These are phyloP conservation scores for Pseudomyrmex pallidus DNA, from an alignment of 1,140 invertebrate genomes.

Conservation along the genomic window DNA sequence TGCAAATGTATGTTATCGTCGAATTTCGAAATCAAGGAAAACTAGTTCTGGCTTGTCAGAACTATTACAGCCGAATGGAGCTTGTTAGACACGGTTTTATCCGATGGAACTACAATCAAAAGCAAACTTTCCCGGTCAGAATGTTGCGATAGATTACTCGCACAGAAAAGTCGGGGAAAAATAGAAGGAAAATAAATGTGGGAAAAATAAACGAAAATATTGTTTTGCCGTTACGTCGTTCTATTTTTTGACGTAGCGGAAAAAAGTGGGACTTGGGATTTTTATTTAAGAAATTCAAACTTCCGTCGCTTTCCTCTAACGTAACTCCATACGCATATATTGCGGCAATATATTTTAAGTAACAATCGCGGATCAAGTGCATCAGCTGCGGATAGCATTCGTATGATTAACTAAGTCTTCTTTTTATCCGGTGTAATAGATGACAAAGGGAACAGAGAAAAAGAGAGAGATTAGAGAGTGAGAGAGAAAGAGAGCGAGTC, in stretches of 20 bases:
- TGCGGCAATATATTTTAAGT: conserved; percentile 41
- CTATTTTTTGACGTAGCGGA: too few relatives aligned
- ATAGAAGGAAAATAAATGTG: not conserved
- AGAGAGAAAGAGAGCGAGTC: not conserved
- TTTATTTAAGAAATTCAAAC: not conserved
- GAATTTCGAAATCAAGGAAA: conserved; percentile 10
- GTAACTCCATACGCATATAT: too few relatives aligned
- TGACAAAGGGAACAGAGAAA: not conserved
- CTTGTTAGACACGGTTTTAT: conserved; percentile 27
- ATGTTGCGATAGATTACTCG: not conserved
- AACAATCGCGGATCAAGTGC: conserved; percentile 16
- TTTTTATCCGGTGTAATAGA: conserved; percentile 33
- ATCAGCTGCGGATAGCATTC: conserved; percentile 43
- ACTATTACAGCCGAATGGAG: conserved; percentile 18
- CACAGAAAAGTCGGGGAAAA: not conserved
- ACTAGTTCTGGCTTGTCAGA: conserved; percentile 32
- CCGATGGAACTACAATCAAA: not conserved
- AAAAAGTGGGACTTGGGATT: not conserved
- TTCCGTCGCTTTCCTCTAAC: too few relatives aligned
- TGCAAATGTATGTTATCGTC: not conserved
- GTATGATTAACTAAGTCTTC: conserved; percentile 52
- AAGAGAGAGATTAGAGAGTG: not conserved
- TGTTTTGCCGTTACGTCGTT: not conserved
- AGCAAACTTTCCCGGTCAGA: not conserved
- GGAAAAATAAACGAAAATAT: not conserved